A percentile compares a stretch with the other conserved stretches of the same genome.
Conservation (phyloP, 2,888 invertebrate species). For the Apodemia duryi region DNA sequence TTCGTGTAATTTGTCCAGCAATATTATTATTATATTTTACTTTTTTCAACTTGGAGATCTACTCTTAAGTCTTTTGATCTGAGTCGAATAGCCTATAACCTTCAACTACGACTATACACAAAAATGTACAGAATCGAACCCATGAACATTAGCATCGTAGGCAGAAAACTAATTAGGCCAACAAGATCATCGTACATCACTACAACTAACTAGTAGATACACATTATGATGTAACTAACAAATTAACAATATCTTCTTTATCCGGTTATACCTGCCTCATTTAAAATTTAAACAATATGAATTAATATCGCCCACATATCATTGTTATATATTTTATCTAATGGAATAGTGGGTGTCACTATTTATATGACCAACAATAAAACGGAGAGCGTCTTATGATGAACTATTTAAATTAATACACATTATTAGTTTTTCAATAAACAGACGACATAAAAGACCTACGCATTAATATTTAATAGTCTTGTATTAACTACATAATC, state of each 20-base stretch:
- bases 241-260: constrained; percentile 11
- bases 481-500: constrained; percentile 3
- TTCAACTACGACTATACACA: no score
- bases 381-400: constrained; percentile 2
- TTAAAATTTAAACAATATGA: constrained; percentile 51
- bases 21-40: no score
- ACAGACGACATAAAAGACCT: constrained; percentile 1
- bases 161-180: constrained; percentile 1
- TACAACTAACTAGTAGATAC: neutral
- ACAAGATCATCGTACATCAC: neutral
- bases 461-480: neutral
- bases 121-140: no score
- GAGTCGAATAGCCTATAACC: no score
- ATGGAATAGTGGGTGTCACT: constrained; percentile 43
- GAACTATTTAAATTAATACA: constrained; percentile 15
- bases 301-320: constrained; percentile 68
- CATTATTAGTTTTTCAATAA: constrained; percentile 10
- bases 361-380: constrained; percentile 16
- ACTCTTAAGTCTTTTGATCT: no score
- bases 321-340: constrained; percentile 54
- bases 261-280: constrained; percentile 47
- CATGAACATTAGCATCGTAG: neutral
- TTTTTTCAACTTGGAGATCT: no score
- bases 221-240: constrained; percentile 2
- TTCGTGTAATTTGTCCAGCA: no score